A percentile compares a stretch with the other conserved stretches of the same genome.
Evolutionary conservation across 2,888 invertebrate species (phyloP).

Genomic region (Leptura quadrifasciata): DNA sequence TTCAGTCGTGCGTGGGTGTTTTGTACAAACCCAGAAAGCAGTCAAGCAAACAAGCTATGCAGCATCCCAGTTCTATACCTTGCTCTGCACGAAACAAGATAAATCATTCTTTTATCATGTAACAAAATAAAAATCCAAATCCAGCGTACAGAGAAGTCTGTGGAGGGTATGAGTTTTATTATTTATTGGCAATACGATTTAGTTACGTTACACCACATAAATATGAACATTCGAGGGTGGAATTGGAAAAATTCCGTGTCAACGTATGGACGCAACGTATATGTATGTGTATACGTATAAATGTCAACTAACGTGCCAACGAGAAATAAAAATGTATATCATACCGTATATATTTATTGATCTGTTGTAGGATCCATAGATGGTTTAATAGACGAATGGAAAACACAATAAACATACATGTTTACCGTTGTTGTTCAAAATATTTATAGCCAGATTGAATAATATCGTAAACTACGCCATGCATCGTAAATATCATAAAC

Average conservation of each 20-base stretch:
- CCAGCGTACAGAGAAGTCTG: slow-evolving; percentile 14
- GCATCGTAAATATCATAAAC: slow-evolving; percentile 19
- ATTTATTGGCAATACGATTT: slow-evolving; percentile 29
- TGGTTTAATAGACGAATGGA: slow-evolving; percentile 18
- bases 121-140: slow-evolving; percentile 14
- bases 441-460: slow-evolving; percentile 30
- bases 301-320: neutral
- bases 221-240: slow-evolving; percentile 23
- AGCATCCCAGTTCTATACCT: slow-evolving; percentile 32
- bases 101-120: slow-evolving; percentile 34
- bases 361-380: slow-evolving; percentile 11
- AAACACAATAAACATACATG: slow-evolving; percentile 24
- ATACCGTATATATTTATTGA: slow-evolving; percentile 29
- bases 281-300: neutral
- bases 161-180: slow-evolving; percentile 19
- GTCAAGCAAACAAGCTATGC: slow-evolving; percentile 35
- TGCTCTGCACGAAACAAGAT: slow-evolving; percentile 31
- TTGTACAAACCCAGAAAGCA: slow-evolving; percentile 37
- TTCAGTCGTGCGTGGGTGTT: slow-evolving; percentile 38
- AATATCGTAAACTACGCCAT: slow-evolving; percentile 24
- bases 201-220: slow-evolving; percentile 28
- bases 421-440: slow-evolving; percentile 29
- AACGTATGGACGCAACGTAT: neutral
- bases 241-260: slow-evolving; percentile 5
- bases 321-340: slow-evolving; percentile 22